Evolutionary conservation across 2,888 invertebrate genomes (phyloP), one percentile per base, ranked within the genome.

Genomic region (Conistra vaccinii): DNA sequence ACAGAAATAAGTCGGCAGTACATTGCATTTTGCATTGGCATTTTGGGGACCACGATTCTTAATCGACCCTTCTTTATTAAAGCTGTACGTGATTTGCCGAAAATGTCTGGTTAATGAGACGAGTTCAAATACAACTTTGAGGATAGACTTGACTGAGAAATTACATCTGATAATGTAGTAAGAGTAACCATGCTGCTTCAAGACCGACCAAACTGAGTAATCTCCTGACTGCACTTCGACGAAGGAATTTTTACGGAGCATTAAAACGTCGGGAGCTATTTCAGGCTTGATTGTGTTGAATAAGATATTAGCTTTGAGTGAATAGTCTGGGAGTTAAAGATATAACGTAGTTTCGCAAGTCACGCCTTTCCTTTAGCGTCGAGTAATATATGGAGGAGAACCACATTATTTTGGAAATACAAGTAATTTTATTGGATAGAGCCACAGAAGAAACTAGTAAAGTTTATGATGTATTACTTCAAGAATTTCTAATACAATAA

Each of bases 271-370:
- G 32, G 68, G 45, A 79, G 53, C 65, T 73, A 76, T 70, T 83
- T 70, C 73, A 69, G 83, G 29, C 69, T 72, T 76, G 67, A 83
- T 83, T 80, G 68, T 80, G 70, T 80, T 83, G 73, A 83, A 83
- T 83, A 76, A 80, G 73, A 80, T 75, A 80, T 83, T 68, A 83
- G 69, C 63, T 70, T 32, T 48, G 45, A 55, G 62, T 32, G 57
- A 68, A 65, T 51, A 32, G 14, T 35, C 32, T 45, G 70, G 23
- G 57, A 66, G 61, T 35, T 53, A 42, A 39, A 66, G 67, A 68
- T 70, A 76, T 58, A 65, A 73, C 51, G 17, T n/a, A 35, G 57
- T 58, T 82, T 70, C 35, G 58, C 51, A 76, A 70, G 80, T 66
- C 76, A 76, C 51, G 63, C 53, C 39, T 57, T 53, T 65, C n/a